Base-by-base conservation (phyloP, 2,797 vertebrate species). In the Rhyacichthys aspro region DNA sequence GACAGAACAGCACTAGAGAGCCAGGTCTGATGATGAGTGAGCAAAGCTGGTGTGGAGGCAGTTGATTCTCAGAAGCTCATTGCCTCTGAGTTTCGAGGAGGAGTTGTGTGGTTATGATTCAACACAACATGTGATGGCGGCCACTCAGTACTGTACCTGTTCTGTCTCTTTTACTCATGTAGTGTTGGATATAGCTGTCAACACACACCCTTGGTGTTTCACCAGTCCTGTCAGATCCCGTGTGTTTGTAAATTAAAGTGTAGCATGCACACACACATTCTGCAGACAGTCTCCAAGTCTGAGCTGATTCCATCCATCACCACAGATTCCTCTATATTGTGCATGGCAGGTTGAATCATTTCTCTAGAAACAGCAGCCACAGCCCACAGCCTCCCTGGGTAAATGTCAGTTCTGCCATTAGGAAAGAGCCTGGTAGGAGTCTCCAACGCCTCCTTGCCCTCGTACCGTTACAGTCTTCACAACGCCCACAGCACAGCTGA, bases 401-500 rank as follows among this genome's bases (percentile, higher is more conserved):
- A 86, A 90, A 90, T 89, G 88, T 90, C 86, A 90, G 70, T 61
- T 68, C 72, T 46, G 52, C 72, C 83, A 82, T 86, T 83, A 83
- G 78, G 58, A 88, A 68, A 69, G 68, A 77, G 71, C 62, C 78
- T 70, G 59, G 74, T 76, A 70, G 71, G 64, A 76, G 70, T 67
- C 75, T 73, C 43, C 57, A 62, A 70, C 62, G 48, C 81, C 76
- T 87, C 59, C 74, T 78, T 72, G 52, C 65, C 65, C 65, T 84
- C 67, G 48, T 59, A 46, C 63, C 44, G 38, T 78, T 76, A n/a
- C n/a, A 70, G 64, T 72, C 61, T 53, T 84, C 64, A 43, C 33
- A 1, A 43, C 67, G 50, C 85, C 75, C 80, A 85, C 88, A 70
- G 64, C 78, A 62, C 84, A 88, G 73, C 83, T 87, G 87, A 89